Evolutionary conservation across 2,113 vertebrate genomes (phyloP), one percentile per base, ranked within the genome.

Genomic region (Corythornis madagascariensis): DNA sequence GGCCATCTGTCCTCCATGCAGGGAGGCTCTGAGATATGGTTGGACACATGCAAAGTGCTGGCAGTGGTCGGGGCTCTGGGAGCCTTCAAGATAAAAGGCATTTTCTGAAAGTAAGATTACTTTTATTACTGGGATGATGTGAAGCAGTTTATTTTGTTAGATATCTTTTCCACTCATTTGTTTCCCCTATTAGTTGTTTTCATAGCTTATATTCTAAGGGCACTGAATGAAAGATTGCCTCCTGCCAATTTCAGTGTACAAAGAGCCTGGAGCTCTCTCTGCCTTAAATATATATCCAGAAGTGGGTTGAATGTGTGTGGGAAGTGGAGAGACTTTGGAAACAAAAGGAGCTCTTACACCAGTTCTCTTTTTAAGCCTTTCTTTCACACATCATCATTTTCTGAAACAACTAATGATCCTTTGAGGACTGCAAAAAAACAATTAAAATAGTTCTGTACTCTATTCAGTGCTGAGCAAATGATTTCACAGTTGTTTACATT

Each of bases 241-340:
- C 38, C 87, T n/a, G 31, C 70, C 91, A 91, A 38, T 56, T 86
- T 70, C 33, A 24, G 55, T 83, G 65, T 56, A 53, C 86, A 96
- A 94, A 94, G 50, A 90, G 83, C 81, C 92, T 45, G 66, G 24
- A 89, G 88, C 84, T 16, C 47, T 78, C 25, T 17, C 59, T 70
- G 87, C 45, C 84, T 95, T 75, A 93, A 93, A 89, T 90, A 86
- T 35, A 63, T 56, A 86, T 20, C 56, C 81, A 87, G 63, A 71
- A 90, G 10, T 52, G 52, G 55, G 65, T 21, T 88, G 79, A 63
- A 86, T 33, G 70, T 45, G 70, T 82, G 65, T 78, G 81, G 92
- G 74, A 94, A 86, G 73, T 55, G 40, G 42, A 82, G 83, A 90
- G 60, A 77, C 56, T 61, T 67, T 53, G 42, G 70, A 84, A 95